These are phyloP conservation scores for Luperina nickerlii DNA, from an alignment of 2,888 invertebrate species.

Conservation along the genomic window DNA sequence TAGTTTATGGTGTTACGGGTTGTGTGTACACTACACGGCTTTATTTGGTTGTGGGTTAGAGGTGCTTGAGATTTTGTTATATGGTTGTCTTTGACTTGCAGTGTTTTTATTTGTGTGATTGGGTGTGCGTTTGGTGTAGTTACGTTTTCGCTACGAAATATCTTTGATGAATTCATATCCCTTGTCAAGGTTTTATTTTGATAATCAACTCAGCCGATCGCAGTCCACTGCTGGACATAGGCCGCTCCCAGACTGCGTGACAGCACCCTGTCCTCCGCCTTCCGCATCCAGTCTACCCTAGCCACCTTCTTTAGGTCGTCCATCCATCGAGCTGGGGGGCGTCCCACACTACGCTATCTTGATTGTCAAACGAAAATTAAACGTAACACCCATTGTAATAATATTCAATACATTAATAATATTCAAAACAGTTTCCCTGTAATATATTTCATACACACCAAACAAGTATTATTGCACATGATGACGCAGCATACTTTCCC, in stretches of 20 bases:
- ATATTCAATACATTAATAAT: too few relatives aligned
- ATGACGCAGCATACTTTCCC: neutral
- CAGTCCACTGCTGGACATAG: too few relatives aligned
- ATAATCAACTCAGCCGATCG: neutral
- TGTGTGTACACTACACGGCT: slow-evolving; percentile 21
- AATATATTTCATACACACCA: neutral
- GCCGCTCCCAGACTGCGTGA: too few relatives aligned
- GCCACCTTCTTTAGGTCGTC: too few relatives aligned
- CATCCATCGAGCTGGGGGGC: too few relatives aligned
- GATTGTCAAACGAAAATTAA: neutral
- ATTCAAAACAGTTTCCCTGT: neutral
- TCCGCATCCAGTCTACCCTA: too few relatives aligned
- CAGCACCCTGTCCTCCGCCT: too few relatives aligned
- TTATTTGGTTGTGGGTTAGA: slow-evolving; percentile 39
- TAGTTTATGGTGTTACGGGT: slow-evolving; percentile 52
- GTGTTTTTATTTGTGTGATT: neutral
- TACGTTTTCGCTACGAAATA: neutral
- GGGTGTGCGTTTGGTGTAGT: too few relatives aligned
- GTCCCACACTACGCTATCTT: neutral
- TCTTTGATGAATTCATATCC: neutral
- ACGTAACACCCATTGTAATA: neutral
- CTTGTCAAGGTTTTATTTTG: neutral
- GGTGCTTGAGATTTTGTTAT: slow-evolving; percentile 34
- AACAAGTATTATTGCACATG: neutral
- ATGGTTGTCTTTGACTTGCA: neutral